A percentile compares a stretch with the other conserved stretches of the same genome.
Conservation (phyloP, 2,888 invertebrate genomes). For the Synergus umbraculus region DNA sequence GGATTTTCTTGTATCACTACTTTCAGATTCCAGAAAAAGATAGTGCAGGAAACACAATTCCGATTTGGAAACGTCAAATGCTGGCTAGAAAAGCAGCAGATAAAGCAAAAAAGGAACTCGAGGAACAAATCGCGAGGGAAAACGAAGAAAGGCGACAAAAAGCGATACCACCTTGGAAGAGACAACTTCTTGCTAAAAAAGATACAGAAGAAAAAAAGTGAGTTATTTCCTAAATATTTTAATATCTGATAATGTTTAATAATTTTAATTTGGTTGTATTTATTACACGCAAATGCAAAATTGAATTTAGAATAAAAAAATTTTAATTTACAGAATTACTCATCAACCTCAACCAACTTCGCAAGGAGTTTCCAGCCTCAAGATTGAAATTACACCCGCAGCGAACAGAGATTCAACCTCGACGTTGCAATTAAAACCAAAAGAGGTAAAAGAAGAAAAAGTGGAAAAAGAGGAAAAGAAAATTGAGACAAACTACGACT, state of each 20-base stretch:
- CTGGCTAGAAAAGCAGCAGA: conserved; percentile 96
- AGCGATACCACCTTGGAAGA: conserved; percentile 95
- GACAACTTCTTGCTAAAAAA: conserved; percentile 90
- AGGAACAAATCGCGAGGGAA: conserved; percentile 90
- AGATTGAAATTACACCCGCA: conserved; percentile 47
- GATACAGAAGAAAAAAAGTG: conserved; percentile 90
- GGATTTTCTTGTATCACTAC: conserved; percentile 69
- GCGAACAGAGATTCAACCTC: conserved; percentile 47
- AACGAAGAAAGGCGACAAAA: conserved; percentile 91
- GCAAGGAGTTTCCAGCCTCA: conserved; percentile 33
- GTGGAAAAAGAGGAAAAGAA: conserved; percentile 58
- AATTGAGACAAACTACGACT: conserved; percentile 78
- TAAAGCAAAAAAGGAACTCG: conserved; percentile 92
- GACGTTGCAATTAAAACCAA: conserved; percentile 43
- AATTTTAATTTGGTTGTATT: too few relatives aligned
- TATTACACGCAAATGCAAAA: not conserved
- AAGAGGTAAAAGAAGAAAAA: conserved; percentile 60
- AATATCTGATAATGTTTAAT: too few relatives aligned
- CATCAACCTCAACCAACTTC: conserved; percentile 44
- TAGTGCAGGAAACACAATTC: conserved; percentile 91
- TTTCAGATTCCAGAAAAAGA: conserved; percentile 93
- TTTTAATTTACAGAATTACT: conserved; percentile 44
- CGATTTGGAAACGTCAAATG: conserved; percentile 97
- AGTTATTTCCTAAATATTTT: conserved; percentile 59
- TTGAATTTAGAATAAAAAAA: not conserved